phyloP scores from a whole-genome alignment of 2,797 vertebrate species.

The Sebastes taczanowskii region DNA sequence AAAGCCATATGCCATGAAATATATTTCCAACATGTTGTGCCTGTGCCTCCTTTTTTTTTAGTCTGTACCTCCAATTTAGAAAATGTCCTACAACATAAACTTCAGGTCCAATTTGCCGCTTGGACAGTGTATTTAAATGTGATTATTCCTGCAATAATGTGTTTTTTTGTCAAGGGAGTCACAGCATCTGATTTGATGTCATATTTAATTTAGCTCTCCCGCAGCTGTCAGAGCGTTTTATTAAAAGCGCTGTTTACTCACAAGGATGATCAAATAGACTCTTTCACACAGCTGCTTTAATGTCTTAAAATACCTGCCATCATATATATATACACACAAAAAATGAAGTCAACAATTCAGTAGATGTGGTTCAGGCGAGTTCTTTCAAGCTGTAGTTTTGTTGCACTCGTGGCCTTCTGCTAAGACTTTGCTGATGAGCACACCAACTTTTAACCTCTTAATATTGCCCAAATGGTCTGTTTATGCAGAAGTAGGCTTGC shows the following conservation, averaged over 20 bases:
- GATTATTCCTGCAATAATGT: slow-evolving; percentile 50
- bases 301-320: slow-evolving; percentile 11
- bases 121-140: slow-evolving; percentile 28
- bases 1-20: not conserved
- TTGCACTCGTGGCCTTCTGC: not conserved
- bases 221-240: slow-evolving; percentile 53
- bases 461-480: slow-evolving; percentile 35
- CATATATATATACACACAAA: not conserved
- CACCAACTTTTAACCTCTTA: slow-evolving; percentile 20
- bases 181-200: slow-evolving; percentile 57
- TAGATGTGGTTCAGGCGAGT: not conserved
- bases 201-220: slow-evolving; percentile 47
- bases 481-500: not conserved
- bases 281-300: slow-evolving; percentile 26
- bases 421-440: slow-evolving; percentile 32
- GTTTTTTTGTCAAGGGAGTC: slow-evolving; percentile 43
- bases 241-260: slow-evolving; percentile 54
- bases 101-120: slow-evolving; percentile 30
- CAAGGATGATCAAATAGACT: slow-evolving; percentile 49
- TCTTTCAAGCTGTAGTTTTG: not conserved
- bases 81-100: slow-evolving; percentile 10
- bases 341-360: not conserved
- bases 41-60: not conserved
- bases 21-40: not conserved
- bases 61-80: not conserved